A percentile compares a stretch with the other conserved stretches of the same genome.
phyloP scores from a whole-genome alignment of 2,797 vertebrate species.

The Chelmon rostratus region DNA sequence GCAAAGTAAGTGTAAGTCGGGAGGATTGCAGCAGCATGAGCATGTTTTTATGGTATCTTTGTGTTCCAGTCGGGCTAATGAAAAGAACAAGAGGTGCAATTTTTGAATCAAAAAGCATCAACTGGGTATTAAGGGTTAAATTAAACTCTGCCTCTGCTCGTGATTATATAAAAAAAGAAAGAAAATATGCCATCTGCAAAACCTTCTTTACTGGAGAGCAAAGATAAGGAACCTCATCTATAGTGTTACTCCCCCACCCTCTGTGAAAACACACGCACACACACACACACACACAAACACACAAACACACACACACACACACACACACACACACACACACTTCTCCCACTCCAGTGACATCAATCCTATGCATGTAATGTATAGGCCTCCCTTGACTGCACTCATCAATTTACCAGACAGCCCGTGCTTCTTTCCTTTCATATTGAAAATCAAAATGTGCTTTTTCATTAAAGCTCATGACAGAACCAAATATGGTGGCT shows the following conservation, averaged over 20 bases:
- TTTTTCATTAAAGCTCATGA: slow-evolving; percentile 65
- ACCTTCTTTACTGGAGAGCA: neutral
- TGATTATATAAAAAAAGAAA: neutral
- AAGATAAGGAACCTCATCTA: neutral
- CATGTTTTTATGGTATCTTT: too few species aligned
- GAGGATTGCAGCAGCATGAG: too few species aligned
- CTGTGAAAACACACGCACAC: neutral
- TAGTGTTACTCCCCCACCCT: neutral
- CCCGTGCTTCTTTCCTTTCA: slow-evolving; percentile 39
- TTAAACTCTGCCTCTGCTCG: too few species aligned
- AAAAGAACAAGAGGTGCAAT: too few species aligned
- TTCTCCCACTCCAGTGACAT: slow-evolving; percentile 6
- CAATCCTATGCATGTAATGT: slow-evolving; percentile 43
- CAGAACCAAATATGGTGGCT: slow-evolving; percentile 45
- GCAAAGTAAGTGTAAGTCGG: too few species aligned
- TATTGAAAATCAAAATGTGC: slow-evolving; percentile 65
- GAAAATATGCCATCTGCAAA: neutral
- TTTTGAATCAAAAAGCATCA: too few species aligned
- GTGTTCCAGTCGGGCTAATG: too few species aligned
- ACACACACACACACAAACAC: neutral
- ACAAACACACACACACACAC: neutral
- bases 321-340: neutral
- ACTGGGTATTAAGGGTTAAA: too few species aligned
- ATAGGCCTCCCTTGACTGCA: slow-evolving; percentile 56
- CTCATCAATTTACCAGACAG: slow-evolving; percentile 66